phyloP scores from a whole-genome alignment of 2,797 vertebrate species.

The Anableps anableps region DNA sequence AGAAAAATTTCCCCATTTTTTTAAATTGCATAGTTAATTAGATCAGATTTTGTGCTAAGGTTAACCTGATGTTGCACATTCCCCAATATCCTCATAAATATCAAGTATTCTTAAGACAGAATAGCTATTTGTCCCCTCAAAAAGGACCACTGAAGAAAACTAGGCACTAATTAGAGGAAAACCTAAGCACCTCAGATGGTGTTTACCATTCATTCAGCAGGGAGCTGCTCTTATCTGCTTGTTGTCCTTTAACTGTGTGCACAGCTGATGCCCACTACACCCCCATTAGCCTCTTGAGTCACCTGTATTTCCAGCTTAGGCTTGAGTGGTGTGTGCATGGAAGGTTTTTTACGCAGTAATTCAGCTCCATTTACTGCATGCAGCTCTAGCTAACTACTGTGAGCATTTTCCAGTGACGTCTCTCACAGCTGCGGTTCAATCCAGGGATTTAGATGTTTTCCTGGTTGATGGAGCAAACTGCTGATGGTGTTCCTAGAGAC shows the following conservation, averaged over 20 bases:
- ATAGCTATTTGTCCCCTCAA: background rate
- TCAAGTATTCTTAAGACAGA: background rate
- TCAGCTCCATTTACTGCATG: constrained; percentile 6
- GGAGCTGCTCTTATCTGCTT: constrained; percentile 9
- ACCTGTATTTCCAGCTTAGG: constrained; percentile 21
- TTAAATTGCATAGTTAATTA: background rate
- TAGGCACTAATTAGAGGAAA: background rate
- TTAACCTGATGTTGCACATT: background rate
- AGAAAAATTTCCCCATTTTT: background rate
- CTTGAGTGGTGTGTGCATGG: constrained; percentile 20
- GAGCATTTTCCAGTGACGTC: background rate
- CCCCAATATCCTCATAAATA: background rate
- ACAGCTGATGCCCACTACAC: constrained; percentile 12
- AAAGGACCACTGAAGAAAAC: background rate
- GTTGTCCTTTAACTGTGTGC: constrained; percentile 28
- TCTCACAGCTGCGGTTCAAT: background rate
- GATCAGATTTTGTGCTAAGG: background rate
- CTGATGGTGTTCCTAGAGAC: constrained; percentile 7
- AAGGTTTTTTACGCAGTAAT: constrained; percentile 25
- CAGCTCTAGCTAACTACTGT: constrained; percentile 11
- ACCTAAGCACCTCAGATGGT: background rate
- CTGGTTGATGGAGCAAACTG: constrained; percentile 8
- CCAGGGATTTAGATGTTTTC: background rate
- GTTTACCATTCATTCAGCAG: constrained; percentile 1
- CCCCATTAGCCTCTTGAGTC: constrained; percentile 38